Conservation (phyloP, 2,113 vertebrate species). For the Tyrannus savana region DNA sequence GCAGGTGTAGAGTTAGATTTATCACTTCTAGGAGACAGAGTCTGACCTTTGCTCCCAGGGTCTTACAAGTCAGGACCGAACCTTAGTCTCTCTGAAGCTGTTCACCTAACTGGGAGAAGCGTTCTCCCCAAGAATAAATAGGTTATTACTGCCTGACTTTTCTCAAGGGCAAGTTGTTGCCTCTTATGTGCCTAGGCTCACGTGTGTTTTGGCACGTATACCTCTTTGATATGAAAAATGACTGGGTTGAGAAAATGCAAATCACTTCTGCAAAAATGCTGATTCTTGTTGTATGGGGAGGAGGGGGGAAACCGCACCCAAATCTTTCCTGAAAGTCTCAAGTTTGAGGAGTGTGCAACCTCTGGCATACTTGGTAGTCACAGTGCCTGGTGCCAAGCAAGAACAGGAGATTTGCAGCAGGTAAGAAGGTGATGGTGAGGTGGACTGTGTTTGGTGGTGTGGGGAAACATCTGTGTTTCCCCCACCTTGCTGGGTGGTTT, state of each 20-base stretch:
- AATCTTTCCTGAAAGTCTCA: not conserved
- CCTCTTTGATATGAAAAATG: constrained; percentile 26
- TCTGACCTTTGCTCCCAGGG: not conserved
- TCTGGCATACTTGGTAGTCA: not conserved
- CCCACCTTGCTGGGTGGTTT: not conserved
- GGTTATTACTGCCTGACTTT: not conserved
- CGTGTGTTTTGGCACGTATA: constrained; percentile 17
- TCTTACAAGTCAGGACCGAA: not conserved
- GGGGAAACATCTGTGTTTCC: not conserved
- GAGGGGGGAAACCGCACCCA: not conserved
- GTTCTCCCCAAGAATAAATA: not conserved
- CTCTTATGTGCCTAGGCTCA: constrained; percentile 2
- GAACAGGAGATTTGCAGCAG: not conserved
- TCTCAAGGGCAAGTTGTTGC: not conserved
- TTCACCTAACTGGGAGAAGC: not conserved
- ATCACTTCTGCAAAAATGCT: constrained; percentile 23
- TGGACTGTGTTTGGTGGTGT: not conserved
- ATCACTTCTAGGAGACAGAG: not conserved
- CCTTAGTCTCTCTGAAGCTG: not conserved
- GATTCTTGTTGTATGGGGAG: not conserved
- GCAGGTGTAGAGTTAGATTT: not conserved
- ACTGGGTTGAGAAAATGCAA: constrained; percentile 33
- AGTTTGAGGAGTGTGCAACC: not conserved
- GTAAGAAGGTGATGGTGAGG: not conserved
- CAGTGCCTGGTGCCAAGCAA: not conserved